Percentiles rank a stretch among this genome's conserved stretches.
phyloP scores from a whole-genome alignment of 2,888 invertebrate species.

The Drosophila acutilabella region DNA sequence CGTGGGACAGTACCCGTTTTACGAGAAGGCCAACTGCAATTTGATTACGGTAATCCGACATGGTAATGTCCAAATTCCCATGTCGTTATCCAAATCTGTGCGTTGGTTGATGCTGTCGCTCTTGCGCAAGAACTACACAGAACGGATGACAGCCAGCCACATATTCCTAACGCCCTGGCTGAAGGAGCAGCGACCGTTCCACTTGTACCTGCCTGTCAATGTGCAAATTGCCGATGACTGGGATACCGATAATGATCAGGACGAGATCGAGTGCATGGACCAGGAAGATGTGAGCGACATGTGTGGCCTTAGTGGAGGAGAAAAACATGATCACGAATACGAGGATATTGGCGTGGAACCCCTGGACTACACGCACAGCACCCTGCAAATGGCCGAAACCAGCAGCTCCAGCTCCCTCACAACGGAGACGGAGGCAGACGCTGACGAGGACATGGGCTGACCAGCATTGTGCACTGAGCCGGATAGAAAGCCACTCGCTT shows the following conservation, averaged over 20 bases:
- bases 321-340: constrained; percentile 56
- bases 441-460: constrained; percentile 76
- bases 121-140: constrained; percentile 80
- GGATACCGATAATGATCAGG: constrained; percentile 57
- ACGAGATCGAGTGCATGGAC: constrained; percentile 47
- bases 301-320: constrained; percentile 37
- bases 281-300: constrained; percentile 32
- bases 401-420: constrained; percentile 18
- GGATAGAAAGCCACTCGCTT: constrained; percentile 45
- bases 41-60: constrained; percentile 83
- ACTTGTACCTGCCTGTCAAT: constrained; percentile 80
- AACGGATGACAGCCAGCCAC: constrained; percentile 79
- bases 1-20: constrained; percentile 84
- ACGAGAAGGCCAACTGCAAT: constrained; percentile 83
- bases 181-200: constrained; percentile 78
- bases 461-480: constrained; percentile 14
- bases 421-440: constrained; percentile 18
- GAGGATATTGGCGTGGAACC: constrained; percentile 72
- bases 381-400: constrained; percentile 61
- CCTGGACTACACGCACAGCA: constrained; percentile 72
- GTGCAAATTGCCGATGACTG: constrained; percentile 78
- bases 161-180: constrained; percentile 82
- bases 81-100: constrained; percentile 76
- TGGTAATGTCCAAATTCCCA: constrained; percentile 82
- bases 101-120: constrained; percentile 79